Evolutionary conservation across 35 echinoderm and acorn worm species (phyloP).

Genomic region (Patiria miniata): DNA sequence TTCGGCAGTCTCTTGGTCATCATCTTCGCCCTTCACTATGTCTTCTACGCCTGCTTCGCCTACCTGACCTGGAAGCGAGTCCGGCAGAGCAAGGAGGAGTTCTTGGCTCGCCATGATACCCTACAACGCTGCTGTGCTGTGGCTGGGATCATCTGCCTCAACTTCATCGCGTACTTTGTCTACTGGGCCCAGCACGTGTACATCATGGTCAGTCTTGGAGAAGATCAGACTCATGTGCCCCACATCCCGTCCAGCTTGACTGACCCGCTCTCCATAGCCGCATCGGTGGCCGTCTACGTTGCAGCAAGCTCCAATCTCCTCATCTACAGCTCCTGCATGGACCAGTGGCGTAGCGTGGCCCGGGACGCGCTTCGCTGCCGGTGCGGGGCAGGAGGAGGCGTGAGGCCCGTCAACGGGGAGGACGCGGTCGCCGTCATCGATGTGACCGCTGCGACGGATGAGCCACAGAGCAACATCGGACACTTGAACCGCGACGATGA

Average conservation of each 20-base stretch:
- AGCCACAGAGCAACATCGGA: not conserved
- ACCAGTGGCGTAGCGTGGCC: conserved; percentile 21
- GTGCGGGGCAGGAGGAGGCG: not conserved
- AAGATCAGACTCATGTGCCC: not conserved
- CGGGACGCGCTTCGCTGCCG: not conserved
- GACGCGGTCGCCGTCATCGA: not conserved
- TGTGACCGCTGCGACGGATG: not conserved
- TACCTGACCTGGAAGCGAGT: conserved; percentile 31
- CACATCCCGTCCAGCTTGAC: not conserved
- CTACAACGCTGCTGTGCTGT: not conserved
- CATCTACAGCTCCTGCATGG: conserved; percentile 18
- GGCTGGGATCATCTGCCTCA: not conserved
- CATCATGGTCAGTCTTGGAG: conserved; percentile 7
- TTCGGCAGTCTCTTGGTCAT: conserved; percentile 44
- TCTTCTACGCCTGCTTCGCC: conserved; percentile 6
- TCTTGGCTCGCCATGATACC: not conserved
- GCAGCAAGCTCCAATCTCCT: conserved; percentile 27
- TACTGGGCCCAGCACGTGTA: conserved; percentile 43
- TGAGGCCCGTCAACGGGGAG: not conserved
- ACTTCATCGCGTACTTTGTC: conserved; percentile 14
- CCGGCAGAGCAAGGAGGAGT: not conserved
- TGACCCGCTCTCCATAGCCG: not conserved
- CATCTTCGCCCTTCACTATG: not conserved
- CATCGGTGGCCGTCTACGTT: not conserved
- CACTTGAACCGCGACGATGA: not conserved